A percentile compares a stretch with the other conserved stretches of the same genome.
phyloP scores from a whole-genome alignment of 1,140 invertebrate genomes.

The Spodoptera frugiperda region DNA sequence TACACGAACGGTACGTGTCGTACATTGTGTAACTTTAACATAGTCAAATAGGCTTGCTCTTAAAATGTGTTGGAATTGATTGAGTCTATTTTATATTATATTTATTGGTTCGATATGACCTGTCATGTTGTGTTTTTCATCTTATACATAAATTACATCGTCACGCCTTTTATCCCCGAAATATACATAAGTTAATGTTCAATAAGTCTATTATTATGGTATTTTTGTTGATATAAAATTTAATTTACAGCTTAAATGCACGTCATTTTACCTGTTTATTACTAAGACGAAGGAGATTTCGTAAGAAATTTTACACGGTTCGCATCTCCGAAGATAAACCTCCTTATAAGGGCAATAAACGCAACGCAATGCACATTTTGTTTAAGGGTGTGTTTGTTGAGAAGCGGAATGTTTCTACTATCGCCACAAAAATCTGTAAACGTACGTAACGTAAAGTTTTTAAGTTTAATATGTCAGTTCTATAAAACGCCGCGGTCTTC shows the following conservation, averaged over 20 bases:
- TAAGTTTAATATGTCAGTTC: conserved; percentile 50
- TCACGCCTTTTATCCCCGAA: no score
- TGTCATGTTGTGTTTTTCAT: conserved; percentile 25
- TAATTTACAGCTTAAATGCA: conserved; percentile 10
- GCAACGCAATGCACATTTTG: conserved; percentile 31
- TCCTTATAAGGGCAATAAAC: conserved; percentile 42
- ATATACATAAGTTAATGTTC: no score
- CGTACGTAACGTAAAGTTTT: not conserved
- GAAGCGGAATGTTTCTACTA: not conserved
- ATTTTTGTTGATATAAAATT: not conserved
- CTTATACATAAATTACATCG: not conserved
- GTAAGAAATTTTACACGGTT: conserved; percentile 35
- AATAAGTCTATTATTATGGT: no score
- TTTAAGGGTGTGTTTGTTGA: conserved; percentile 42
- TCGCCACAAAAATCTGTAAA: conserved; percentile 19
- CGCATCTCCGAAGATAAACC: conserved; percentile 19
- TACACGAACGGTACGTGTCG: conserved; percentile 45
- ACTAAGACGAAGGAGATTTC: conserved; percentile 9
- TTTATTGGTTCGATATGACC: conserved; percentile 14
- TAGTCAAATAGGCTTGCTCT: conserved; percentile 21
- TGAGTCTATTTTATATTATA: conserved; percentile 39
- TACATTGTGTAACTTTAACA: conserved; percentile 46
- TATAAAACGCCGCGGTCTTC: conserved; percentile 59
- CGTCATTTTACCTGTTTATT: not conserved
- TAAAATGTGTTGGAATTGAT: conserved; percentile 35